These are phyloP conservation scores for Eristalis intricaria DNA, from an alignment of 2,888 invertebrate genomes.

Conservation along the genomic window DNA sequence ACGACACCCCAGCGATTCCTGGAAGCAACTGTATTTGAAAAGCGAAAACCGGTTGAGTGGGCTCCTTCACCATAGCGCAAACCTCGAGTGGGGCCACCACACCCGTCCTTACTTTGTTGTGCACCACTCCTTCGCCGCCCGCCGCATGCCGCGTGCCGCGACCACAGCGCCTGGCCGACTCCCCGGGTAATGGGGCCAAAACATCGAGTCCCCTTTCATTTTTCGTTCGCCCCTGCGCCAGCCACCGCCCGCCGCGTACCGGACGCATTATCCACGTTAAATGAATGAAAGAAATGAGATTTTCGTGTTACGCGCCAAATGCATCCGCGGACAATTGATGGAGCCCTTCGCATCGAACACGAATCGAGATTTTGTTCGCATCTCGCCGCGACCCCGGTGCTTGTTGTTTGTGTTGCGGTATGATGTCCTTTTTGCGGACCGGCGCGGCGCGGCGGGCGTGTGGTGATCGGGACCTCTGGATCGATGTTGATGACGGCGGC, in stretches of 20 bases:
- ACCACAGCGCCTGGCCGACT: slow-evolving; percentile 12
- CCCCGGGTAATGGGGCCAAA: slow-evolving; percentile 64
- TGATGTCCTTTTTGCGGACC: slow-evolving; percentile 7
- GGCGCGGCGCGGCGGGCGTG: not conserved
- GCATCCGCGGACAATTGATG: slow-evolving; percentile 65
- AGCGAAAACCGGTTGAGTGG: slow-evolving; percentile 77
- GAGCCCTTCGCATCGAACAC: slow-evolving; percentile 66
- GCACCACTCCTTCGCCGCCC: not conserved
- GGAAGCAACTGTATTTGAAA: slow-evolving; percentile 81
- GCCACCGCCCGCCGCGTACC: not conserved
- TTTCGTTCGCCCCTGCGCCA: not conserved
- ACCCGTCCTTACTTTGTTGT: not conserved
- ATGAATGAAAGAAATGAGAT: slow-evolving; percentile 58
- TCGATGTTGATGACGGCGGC: slow-evolving; percentile 45
- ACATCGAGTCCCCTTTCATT: slow-evolving; percentile 53
- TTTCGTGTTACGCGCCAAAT: slow-evolving; percentile 65
- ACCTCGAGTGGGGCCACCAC: not conserved
- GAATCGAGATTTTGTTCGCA: slow-evolving; percentile 29
- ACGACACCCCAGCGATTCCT: slow-evolving; percentile 73
- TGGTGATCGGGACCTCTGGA: not conserved
- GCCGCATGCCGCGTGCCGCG: not conserved
- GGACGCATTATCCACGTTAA: slow-evolving; percentile 19
- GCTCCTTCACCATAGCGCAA: slow-evolving; percentile 32
- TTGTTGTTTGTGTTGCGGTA: not conserved
- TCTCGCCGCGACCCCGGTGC: not conserved